A percentile compares a stretch with the other conserved stretches of the same genome.
These are phyloP conservation scores for Diaperis boleti DNA, from an alignment of 2,888 invertebrate species.

Conservation along the genomic window DNA sequence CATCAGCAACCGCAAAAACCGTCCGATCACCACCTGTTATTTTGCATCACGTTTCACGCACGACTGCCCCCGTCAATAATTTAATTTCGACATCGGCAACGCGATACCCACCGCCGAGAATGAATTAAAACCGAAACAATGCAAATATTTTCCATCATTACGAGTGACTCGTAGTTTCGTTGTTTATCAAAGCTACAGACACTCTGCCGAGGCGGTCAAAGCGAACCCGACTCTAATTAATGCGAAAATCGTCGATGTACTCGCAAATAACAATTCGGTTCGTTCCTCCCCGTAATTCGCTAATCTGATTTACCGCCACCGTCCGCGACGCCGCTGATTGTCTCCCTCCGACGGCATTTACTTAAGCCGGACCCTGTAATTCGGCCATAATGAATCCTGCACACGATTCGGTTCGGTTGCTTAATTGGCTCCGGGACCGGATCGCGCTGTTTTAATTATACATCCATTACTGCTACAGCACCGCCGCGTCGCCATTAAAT, in stretches of 20 bases:
- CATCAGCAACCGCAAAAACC: conserved; percentile 36
- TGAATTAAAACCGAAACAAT: neutral
- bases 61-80: conserved; percentile 5
- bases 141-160: neutral
- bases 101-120: neutral
- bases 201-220: conserved; percentile 8
- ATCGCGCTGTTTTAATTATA: conserved; percentile 37
- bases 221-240: conserved; percentile 24
- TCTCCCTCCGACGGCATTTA: conserved; percentile 36
- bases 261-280: conserved; percentile 39
- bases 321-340: conserved; percentile 35
- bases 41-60: conserved; percentile 3
- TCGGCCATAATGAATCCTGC: conserved; percentile 41
- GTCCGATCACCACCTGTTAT: conserved; percentile 14
- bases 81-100: conserved; percentile 5
- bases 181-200: conserved; percentile 1
- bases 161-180: neutral
- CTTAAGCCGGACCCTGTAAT: conserved; percentile 40
- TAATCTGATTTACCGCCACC: conserved; percentile 37
- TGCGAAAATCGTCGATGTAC: conserved; percentile 22
- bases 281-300: conserved; percentile 38
- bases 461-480: conserved; percentile 34
- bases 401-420: conserved; percentile 42
- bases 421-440: conserved; percentile 38
- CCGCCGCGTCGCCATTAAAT: conserved; percentile 27